Evolutionary conservation across 2,797 vertebrate genomes (phyloP).

Genomic region (Coccyzus lansbergi): DNA sequence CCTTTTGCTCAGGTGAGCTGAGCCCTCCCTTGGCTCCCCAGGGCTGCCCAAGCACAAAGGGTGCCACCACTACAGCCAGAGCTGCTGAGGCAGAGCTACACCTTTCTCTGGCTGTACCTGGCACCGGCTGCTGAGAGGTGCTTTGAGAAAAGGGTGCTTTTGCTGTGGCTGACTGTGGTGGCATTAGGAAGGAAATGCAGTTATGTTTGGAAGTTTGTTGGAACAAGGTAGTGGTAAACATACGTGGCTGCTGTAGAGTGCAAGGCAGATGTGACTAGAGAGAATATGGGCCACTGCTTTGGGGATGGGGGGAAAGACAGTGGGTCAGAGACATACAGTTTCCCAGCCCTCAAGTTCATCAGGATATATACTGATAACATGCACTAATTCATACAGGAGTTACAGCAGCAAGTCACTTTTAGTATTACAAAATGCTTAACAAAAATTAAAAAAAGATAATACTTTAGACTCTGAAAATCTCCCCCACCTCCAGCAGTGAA

Average conservation of each 20-base stretch:
- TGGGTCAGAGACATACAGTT: fast-evolving
- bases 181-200: fast-evolving
- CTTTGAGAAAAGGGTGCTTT: background rate
- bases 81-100: background rate
- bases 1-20: fast-evolving
- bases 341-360: background rate
- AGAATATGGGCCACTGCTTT: background rate
- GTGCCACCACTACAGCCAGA: background rate
- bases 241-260: background rate
- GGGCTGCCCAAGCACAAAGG: background rate
- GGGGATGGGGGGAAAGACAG: background rate
- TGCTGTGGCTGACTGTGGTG: fast-evolving
- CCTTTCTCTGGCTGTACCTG: background rate
- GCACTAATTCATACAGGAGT: background rate
- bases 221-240: background rate
- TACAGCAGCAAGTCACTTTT: background rate
- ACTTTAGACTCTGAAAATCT: background rate
- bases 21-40: background rate
- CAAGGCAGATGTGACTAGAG: background rate
- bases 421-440: background rate
- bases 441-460: background rate
- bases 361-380: background rate
- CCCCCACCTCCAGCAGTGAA: background rate
- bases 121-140: fast-evolving
- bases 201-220: fast-evolving